Percentiles rank a stretch among this genome's conserved stretches.
These are phyloP conservation scores for Pharmacophagus antenor DNA, from an alignment of 2,888 invertebrate genomes.

Conservation along the genomic window DNA sequence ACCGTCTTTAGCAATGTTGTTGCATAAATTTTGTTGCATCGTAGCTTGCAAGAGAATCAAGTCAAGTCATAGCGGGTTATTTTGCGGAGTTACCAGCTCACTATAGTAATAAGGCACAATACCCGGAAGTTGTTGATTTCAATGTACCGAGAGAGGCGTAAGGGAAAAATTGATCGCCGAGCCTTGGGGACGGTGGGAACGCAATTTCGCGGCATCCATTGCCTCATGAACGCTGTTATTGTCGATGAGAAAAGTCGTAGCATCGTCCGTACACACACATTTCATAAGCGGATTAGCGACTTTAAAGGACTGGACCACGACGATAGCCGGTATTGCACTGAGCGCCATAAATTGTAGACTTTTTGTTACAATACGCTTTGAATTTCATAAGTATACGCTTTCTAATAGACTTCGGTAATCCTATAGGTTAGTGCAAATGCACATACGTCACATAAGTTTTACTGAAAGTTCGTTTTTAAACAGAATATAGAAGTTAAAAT, in stretches of 20 bases:
- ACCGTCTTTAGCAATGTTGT: neutral
- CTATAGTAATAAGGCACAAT: constrained; percentile 29
- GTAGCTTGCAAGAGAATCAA: neutral
- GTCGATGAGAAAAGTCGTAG: constrained; percentile 65
- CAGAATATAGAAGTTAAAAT: neutral
- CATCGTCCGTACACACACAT: constrained; percentile 55
- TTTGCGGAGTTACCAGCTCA: constrained; percentile 7
- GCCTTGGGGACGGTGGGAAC: constrained; percentile 31
- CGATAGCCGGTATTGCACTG: constrained; percentile 61
- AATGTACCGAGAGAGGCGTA: constrained; percentile 29
- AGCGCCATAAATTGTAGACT: constrained; percentile 60
- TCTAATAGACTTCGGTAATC: constrained; percentile 44
- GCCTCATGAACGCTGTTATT: constrained; percentile 41
- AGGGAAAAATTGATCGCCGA: constrained; percentile 35
- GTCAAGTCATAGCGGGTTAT: constrained; percentile 16
- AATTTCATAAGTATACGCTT: constrained; percentile 55
- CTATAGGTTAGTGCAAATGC: constrained; percentile 39
- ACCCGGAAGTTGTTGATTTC: constrained; percentile 34
- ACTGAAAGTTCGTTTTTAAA: neutral
- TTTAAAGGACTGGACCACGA: constrained; percentile 61
- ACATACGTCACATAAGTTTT: constrained; percentile 8
- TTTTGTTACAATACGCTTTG: constrained; percentile 58
- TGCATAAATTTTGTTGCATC: neutral
- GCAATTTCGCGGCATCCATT: constrained; percentile 51
- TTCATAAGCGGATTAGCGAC: constrained; percentile 68